A percentile compares a stretch with the other conserved stretches of the same genome.
Conservation (phyloP, 2,113 vertebrate species). For the Solenodon paradoxus region DNA sequence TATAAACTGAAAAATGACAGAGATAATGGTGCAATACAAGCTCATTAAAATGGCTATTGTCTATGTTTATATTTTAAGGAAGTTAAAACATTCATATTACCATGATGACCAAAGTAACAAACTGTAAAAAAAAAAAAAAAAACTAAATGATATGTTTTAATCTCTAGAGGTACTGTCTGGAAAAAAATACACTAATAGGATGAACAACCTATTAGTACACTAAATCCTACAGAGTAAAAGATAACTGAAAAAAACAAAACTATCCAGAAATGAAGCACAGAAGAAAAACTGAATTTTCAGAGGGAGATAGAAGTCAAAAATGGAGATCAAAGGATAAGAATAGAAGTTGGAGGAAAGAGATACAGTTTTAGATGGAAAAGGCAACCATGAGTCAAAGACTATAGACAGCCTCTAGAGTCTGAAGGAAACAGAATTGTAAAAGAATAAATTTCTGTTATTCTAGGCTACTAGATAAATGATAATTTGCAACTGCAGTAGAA, state of each 20-base stretch:
- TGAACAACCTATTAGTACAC: background rate
- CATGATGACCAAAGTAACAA: background rate
- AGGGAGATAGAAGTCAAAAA: background rate
- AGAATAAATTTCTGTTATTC: background rate
- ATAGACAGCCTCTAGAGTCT: background rate
- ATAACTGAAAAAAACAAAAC: background rate
- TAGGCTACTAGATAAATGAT: background rate
- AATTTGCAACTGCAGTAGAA: background rate
- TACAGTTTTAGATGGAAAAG: background rate
- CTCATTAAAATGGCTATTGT: background rate
- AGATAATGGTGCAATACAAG: background rate
- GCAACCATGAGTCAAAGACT: background rate
- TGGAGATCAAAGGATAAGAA: background rate
- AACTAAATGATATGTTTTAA: no score
- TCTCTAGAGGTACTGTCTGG: no score
- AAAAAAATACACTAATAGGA: background rate
- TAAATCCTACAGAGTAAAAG: background rate
- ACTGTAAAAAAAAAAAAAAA: background rate
- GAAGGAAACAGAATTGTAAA: background rate
- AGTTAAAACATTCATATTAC: background rate
- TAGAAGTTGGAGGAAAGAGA: background rate
- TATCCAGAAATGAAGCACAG: background rate
- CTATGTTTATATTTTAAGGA: background rate
- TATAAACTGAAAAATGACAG: background rate
- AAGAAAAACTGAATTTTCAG: background rate